Evolutionary conservation across 1,140 invertebrate species (phyloP).

Genomic region (Cyphomyrmex costatus): DNA sequence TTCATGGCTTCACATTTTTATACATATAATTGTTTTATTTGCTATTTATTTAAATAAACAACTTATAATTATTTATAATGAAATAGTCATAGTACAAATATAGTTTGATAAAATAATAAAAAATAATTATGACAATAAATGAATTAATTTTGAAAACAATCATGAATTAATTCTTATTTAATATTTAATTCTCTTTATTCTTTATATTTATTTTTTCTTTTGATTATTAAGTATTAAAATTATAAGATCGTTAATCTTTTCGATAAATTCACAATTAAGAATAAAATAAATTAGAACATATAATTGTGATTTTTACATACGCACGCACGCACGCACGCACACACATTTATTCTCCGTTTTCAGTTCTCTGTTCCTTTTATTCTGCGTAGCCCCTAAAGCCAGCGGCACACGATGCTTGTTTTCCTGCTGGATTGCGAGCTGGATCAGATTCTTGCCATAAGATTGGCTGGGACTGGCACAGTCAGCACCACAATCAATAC

Average conservation of each 20-base stretch:
- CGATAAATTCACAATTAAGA: neutral
- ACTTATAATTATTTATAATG: neutral
- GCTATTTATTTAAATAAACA: neutral
- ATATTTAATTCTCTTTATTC: neutral
- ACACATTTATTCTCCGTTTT: no score
- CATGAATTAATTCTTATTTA: neutral
- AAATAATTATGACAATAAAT: neutral
- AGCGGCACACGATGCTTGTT: no score
- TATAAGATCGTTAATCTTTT: neutral
- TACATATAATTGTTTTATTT: neutral
- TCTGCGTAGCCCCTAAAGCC: no score
- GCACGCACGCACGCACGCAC: no score
- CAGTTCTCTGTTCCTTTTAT: no score
- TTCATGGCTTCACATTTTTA: neutral
- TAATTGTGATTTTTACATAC: no score
- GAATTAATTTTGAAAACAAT: neutral
- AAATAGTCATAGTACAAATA: neutral
- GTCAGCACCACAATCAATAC: no score
- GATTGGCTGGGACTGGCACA: no score
- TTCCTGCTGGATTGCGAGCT: no score
- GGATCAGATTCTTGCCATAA: no score
- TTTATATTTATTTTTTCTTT: neutral
- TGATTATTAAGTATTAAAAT: neutral
- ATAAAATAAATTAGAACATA: neutral
- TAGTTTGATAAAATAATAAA: neutral